Percentiles rank a stretch among this genome's conserved stretches.
Conservation (phyloP, 2,113 vertebrate species). For the Lycaon pictus region DNA sequence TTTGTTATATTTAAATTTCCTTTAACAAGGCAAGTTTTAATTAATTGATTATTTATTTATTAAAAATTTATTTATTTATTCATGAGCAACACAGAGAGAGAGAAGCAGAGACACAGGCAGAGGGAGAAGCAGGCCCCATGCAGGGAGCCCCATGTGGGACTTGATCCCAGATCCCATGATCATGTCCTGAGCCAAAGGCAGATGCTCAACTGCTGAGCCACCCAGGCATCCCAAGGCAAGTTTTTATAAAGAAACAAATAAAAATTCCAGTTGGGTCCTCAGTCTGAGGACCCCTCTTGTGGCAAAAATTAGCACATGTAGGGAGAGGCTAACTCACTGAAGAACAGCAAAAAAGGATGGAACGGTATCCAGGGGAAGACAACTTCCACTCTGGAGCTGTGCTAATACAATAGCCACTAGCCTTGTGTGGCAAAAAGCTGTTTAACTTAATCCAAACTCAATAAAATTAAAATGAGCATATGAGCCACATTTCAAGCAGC, state of each 20-base stretch:
- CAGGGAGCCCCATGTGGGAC: too few relatives aligned
- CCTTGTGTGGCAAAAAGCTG: background rate
- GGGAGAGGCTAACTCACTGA: background rate
- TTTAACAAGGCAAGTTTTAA: background rate
- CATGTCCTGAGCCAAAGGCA: too few relatives aligned
- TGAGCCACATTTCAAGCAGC: background rate
- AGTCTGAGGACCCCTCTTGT: background rate
- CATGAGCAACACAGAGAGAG: too few relatives aligned
- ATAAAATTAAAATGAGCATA: background rate
- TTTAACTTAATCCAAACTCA: background rate
- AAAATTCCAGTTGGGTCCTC: background rate
- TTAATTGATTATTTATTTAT: too few relatives aligned
- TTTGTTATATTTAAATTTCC: background rate
- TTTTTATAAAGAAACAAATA: background rate
- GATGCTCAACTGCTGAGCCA: too few relatives aligned
- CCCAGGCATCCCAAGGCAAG: background rate
- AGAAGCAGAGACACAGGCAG: too few relatives aligned
- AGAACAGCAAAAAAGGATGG: background rate
- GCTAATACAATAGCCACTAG: fast-evolving
- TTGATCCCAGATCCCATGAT: too few relatives aligned
- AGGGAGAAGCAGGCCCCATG: too few relatives aligned
- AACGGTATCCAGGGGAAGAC: background rate
- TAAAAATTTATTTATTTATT: too few relatives aligned
- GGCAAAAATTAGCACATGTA: background rate
- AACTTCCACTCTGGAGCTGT: background rate